Conservation (phyloP, 2,113 vertebrate genomes). For the Phylloscopus trochiloides region DNA sequence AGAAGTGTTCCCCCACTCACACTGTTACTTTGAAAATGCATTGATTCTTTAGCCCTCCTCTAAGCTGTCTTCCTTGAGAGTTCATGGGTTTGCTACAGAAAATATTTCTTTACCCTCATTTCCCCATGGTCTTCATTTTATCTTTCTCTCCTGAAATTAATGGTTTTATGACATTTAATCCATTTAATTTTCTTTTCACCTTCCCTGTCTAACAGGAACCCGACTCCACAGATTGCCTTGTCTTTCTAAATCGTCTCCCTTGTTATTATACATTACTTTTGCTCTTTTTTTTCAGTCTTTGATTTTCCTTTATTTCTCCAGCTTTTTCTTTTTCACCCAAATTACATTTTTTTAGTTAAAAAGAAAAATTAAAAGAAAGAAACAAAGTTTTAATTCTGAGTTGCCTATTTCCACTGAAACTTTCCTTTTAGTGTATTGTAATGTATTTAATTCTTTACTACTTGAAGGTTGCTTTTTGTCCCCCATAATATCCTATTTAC, state of each 20-base stretch:
- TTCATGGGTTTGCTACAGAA: background rate
- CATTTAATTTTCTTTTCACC: background rate
- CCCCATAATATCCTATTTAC: background rate
- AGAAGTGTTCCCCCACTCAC: background rate
- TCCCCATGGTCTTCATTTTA: background rate
- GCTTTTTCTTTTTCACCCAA: background rate
- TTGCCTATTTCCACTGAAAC: background rate
- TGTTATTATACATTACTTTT: background rate
- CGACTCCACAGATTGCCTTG: background rate
- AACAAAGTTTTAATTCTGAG: background rate
- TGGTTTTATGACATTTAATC: background rate
- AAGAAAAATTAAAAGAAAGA: background rate
- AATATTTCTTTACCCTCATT: background rate
- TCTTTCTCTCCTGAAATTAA: background rate
- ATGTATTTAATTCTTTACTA: background rate
- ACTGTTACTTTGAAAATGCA: background rate
- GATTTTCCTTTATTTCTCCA: background rate
- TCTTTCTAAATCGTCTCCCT: background rate
- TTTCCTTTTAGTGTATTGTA: background rate
- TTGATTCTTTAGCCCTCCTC: accelerated
- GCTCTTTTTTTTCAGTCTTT: background rate
- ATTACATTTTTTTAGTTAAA: background rate
- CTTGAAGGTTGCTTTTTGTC: background rate
- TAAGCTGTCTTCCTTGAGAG: background rate
- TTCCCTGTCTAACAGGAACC: background rate